Conservation (phyloP, 2,113 vertebrate species). For the Pteronura brasiliensis region DNA sequence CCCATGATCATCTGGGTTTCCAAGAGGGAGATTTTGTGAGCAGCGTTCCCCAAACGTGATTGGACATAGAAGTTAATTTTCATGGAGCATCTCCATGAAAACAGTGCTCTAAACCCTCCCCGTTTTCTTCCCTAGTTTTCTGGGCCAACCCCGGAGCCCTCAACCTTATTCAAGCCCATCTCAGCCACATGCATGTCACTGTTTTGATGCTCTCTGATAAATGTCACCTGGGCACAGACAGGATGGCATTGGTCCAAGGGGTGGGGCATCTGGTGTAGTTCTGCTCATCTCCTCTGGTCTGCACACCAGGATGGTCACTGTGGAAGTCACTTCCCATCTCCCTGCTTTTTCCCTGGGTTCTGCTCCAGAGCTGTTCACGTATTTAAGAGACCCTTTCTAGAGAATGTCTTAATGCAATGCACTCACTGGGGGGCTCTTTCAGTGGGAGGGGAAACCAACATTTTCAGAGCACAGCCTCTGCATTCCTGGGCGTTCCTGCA, state of each 20-base stretch:
- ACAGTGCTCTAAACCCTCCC: not conserved
- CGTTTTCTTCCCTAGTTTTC: not conserved
- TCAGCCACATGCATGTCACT: fast-evolving
- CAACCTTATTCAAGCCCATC: fast-evolving
- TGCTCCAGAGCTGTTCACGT: not conserved
- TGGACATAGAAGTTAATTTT: not conserved
- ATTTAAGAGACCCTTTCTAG: not conserved
- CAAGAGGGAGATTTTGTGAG: not conserved
- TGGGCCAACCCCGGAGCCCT: fast-evolving
- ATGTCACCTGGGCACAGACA: too few relatives aligned
- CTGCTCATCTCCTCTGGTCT: too few relatives aligned
- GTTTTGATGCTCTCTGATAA: fast-evolving
- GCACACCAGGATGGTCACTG: fast-evolving
- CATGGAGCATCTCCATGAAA: too few relatives aligned
- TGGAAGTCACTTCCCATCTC: not conserved
- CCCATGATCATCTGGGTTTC: fast-evolving
- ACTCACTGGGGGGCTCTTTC: too few relatives aligned
- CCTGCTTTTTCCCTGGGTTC: not conserved
- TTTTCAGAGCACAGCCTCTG: not conserved
- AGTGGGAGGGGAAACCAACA: not conserved
- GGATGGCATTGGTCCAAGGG: fast-evolving
- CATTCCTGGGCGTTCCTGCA: too few relatives aligned
- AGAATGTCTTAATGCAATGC: not conserved
- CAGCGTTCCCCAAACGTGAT: not conserved
- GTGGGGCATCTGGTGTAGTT: fast-evolving